A percentile compares a stretch with the other conserved stretches of the same genome.
Evolutionary conservation across 2,113 vertebrate species (phyloP).

Genomic region (Heterocephalus glaber): DNA sequence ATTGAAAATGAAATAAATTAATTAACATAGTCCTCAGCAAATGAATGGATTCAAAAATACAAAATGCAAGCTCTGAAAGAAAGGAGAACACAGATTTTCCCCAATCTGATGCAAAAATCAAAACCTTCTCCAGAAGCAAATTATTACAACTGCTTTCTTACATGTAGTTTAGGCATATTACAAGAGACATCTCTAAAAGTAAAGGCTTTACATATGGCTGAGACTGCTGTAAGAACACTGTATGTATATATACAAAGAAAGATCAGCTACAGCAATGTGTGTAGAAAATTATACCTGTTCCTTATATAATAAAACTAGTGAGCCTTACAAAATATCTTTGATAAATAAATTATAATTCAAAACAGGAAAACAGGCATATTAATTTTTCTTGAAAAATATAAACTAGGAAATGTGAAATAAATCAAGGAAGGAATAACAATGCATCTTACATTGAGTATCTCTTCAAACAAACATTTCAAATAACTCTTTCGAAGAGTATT

Average conservation of each 20-base stretch:
- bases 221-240: background rate
- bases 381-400: slow-evolving; percentile 46
- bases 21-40: background rate
- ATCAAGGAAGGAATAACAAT: background rate
- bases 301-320: slow-evolving; percentile 14
- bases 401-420: background rate
- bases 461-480: slow-evolving; percentile 47
- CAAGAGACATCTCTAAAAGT: background rate
- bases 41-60: background rate
- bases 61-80: background rate
- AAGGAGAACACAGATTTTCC: background rate
- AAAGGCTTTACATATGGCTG: background rate
- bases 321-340: slow-evolving; percentile 22
- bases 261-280: background rate
- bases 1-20: background rate
- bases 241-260: background rate
- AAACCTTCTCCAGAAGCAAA: background rate
- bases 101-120: background rate
- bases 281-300: background rate
- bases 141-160: slow-evolving; percentile 1
- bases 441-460: background rate
- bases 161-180: background rate
- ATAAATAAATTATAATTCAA: slow-evolving; percentile 47
- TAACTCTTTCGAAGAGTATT: slow-evolving; percentile 34
- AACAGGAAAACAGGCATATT: slow-evolving; percentile 44